phyloP scores from a whole-genome alignment of 2,113 vertebrate genomes.

The Albula goreensis region DNA sequence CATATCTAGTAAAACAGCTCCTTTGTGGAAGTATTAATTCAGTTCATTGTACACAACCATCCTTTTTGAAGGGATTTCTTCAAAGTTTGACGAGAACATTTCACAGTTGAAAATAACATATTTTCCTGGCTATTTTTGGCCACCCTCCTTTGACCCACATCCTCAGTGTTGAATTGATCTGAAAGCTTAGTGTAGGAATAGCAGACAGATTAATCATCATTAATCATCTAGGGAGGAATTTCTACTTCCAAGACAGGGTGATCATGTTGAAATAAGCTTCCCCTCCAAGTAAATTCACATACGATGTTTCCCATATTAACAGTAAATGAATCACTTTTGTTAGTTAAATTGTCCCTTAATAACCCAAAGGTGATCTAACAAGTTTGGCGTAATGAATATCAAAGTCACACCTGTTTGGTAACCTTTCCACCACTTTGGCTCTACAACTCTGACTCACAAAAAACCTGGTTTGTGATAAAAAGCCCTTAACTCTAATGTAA shows the following conservation, averaged over 20 bases:
- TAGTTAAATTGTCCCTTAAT: slow-evolving; percentile 11
- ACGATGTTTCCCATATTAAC: not conserved
- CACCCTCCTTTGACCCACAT: not conserved
- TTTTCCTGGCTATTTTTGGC: not conserved
- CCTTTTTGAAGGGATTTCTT: too few relatives aligned
- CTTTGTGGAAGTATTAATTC: too few relatives aligned
- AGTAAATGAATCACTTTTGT: not conserved
- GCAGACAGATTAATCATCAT: not conserved
- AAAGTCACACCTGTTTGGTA: too few relatives aligned
- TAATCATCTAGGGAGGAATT: not conserved
- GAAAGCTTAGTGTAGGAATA: not conserved
- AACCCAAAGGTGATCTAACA: slow-evolving; percentile 25
- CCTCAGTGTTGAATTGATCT: not conserved
- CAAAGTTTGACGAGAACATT: too few relatives aligned
- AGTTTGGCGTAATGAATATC: not conserved
- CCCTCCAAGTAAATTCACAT: not conserved
- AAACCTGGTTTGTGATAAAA: not conserved
- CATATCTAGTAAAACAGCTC: not conserved
- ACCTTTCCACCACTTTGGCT: not conserved
- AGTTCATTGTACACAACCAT: too few relatives aligned
- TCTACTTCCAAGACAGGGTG: not conserved
- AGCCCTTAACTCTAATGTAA: not conserved
- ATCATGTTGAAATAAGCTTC: slow-evolving; percentile 13
- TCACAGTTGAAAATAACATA: too few relatives aligned
- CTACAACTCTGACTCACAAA: not conserved